Base-by-base conservation (phyloP, 2,888 invertebrate genomes). In the Dryobotodes eremita region DNA sequence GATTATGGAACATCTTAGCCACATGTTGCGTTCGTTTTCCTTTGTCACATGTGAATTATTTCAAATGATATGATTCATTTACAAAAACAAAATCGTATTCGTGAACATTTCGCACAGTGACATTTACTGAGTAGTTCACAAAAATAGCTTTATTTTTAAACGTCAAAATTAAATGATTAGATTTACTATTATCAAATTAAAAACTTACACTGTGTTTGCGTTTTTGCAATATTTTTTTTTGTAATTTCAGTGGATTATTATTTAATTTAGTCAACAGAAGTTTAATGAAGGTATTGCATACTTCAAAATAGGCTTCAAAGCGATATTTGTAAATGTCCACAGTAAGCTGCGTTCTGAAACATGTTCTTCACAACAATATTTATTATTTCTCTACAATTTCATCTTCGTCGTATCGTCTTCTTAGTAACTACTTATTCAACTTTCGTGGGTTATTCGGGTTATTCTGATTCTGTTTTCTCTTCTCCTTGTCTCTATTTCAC, bases 21-120 rank as follows among this genome's bases (percentile, higher is more conserved):
- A 20, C 81, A 75, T 84, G 75, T 77, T 78, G 71, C 62, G 65
- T 59, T 86, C 77, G 90, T 81, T 70, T 79, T 82, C 17, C 31
- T 75, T 46, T 55, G 57, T 71, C 69, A 84, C 66, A 84, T 80
- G 61, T 36, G 57, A 73, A 42, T 53, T 68, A 46, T n/a, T 76
- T 65, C 0, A 20, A 57, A 61, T 59, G 42, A 77, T 4, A 42
- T 7, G 46, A 46, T 55, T 84, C 13, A 75, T 77, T 68, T 61
- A 68, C 48, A 62, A 79, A 75, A 83, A 85, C 81, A 86, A 86
- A 36, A 77, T 75, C 26, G 17, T n/a, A 36, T 20, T 84, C 50
- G 42, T 72, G 59, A 75, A 46, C 61, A 75, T 82, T 55, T 57
- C 36, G 17, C 20, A 68, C 10, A 69, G 7, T 83, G 77, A 77